These are phyloP conservation scores for Drosophila nigromelanica DNA, from an alignment of 1,140 invertebrate genomes.

Conservation along the genomic window DNA sequence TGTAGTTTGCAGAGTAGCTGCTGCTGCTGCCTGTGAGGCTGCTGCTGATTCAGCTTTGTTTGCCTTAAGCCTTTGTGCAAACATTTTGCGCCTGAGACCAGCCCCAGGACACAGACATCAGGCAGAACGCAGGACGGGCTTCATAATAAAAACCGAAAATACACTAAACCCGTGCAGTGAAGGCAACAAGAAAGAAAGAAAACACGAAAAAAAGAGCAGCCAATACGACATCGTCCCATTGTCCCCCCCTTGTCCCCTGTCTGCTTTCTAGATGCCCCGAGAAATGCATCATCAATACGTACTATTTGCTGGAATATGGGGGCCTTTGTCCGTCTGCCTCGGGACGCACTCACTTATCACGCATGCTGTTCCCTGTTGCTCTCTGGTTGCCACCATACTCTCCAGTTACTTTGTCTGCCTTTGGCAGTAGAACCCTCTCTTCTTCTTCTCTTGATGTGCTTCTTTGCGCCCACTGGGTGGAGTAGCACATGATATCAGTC, in stretches of 20 bases:
- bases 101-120: constrained; percentile 31
- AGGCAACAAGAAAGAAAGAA: constrained; percentile 3
- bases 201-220: constrained; percentile 58
- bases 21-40: constrained; percentile 32
- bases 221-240: constrained; percentile 17
- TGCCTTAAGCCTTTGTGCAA: constrained; percentile 83
- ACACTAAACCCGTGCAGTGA: constrained; percentile 54
- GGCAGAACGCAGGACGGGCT: constrained; percentile 44
- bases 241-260: constrained; percentile 18
- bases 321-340: constrained; percentile 10
- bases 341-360: constrained; percentile 37
- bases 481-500: constrained; percentile 39
- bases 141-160: constrained; percentile 68
- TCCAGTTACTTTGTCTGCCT: neutral
- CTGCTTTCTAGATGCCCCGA: constrained; percentile 31
- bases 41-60: constrained; percentile 83
- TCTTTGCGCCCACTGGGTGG: constrained; percentile 4
- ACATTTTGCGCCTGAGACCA: constrained; percentile 74
- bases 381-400: neutral
- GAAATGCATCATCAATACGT: constrained; percentile 77
- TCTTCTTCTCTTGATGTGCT: constrained; percentile 17
- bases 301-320: constrained; percentile 1
- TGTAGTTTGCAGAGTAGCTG: constrained; percentile 72
- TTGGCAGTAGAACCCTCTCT: constrained; percentile 1
- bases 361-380: constrained; percentile 24